Base-by-base conservation (phyloP, 2,888 invertebrate species). In the Drosophila testacea region DNA sequence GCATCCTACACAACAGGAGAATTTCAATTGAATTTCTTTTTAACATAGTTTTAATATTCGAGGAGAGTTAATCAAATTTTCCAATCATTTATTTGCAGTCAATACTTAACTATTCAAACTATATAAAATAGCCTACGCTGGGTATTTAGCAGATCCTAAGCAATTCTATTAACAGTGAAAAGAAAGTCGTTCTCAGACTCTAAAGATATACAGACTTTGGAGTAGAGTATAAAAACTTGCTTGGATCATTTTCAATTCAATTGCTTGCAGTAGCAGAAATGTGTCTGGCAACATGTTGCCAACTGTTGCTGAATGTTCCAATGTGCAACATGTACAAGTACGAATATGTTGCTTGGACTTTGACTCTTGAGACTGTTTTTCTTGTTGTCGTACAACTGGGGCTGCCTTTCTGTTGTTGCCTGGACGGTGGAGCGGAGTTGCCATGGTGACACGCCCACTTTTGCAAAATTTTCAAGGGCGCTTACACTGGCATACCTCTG, bases 371-470 rank as follows among this genome's bases (percentile, higher is more conserved):
- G 52, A 11, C 72, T 62, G 55, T 56, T 56, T 59, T 13, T 62
- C 69, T 54, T 39, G 52, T 57, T 61, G 44, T 56, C 39, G 5
- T 39, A 28, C 34, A 46, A 52, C 44, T 47, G 62, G 59, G 55
- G 55, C 61, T 55, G 64, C 60, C 62, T 69, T 55, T 63, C 60
- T 54, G 70, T 60, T 74, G 66, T 76, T 65, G 30, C 38, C 13
- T 44, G 57, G 28, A 13, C 16, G n/a, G n/a, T 4, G 39, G 41
- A 30, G 60, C 47, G 48, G 13, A 46, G 83, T 81, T 81, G 81
- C 75, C 79, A 83, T 83, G 70, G 39, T 51, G 77, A 81, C 74
- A 83, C 86, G 86, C 83, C 86, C 55, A 79, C 83, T 81, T 72
- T 55, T 55, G 66, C 55, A 59, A 59, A 47, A 22, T 22, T 57